phyloP scores from a whole-genome alignment of 1,140 invertebrate genomes.

The Hyles euphorbiae region DNA sequence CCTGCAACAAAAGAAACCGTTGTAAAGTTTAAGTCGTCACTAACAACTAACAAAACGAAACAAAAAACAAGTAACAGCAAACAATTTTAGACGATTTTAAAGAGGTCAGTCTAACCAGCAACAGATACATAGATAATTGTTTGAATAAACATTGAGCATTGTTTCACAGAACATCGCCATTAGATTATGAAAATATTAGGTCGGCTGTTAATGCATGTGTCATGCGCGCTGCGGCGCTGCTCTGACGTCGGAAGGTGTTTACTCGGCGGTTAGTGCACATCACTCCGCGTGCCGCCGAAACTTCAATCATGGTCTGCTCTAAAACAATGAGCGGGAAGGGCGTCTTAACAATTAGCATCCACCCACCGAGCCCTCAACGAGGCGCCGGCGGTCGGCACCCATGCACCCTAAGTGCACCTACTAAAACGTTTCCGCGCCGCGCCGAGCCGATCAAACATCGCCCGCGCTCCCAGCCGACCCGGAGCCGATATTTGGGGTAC shows the following conservation, averaged over 20 bases:
- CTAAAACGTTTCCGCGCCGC: slow-evolving; percentile 45
- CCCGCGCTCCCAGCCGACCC: slow-evolving; percentile 10
- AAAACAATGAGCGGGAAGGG: slow-evolving; percentile 73
- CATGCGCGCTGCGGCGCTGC: slow-evolving; percentile 54
- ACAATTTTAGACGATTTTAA: slow-evolving; percentile 70
- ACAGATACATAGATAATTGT: slow-evolving; percentile 67
- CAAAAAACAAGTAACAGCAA: slow-evolving; percentile 51
- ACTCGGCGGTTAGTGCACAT: slow-evolving; percentile 60
- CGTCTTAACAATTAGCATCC: slow-evolving; percentile 69
- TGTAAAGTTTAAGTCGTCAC: slow-evolving; percentile 34
- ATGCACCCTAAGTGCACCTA: slow-evolving; percentile 54
- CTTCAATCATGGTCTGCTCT: slow-evolving; percentile 72
- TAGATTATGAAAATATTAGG: slow-evolving; percentile 76
- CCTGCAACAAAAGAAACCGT: slow-evolving; percentile 75
- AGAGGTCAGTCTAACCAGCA: slow-evolving; percentile 69
- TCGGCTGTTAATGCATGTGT: slow-evolving; percentile 72
- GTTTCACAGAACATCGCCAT: slow-evolving; percentile 74
- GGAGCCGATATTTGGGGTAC: slow-evolving; percentile 22
- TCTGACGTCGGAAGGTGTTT: slow-evolving; percentile 54
- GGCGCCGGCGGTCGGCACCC: slow-evolving; percentile 39
- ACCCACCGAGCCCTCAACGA: slow-evolving; percentile 56
- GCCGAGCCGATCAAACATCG: slow-evolving; percentile 30
- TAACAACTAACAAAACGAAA: slow-evolving; percentile 29
- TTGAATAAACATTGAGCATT: slow-evolving; percentile 66
- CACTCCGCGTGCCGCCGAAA: slow-evolving; percentile 60